Evolutionary conservation across 1,140 invertebrate species (phyloP).

Genomic region (Drosophila miranda): DNA sequence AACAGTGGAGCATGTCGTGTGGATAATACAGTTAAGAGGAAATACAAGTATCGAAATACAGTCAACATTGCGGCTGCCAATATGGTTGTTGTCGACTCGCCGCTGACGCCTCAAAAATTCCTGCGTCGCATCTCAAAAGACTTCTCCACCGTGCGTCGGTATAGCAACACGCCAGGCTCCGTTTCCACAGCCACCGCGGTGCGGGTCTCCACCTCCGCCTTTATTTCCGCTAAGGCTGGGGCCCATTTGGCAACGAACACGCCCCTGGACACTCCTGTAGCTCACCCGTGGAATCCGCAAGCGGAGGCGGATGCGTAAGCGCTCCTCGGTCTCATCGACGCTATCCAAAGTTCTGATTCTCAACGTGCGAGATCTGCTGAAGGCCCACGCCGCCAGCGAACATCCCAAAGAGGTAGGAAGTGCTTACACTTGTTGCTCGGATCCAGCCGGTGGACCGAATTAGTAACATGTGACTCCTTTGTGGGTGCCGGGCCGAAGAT

Average conservation of each 20-base stretch:
- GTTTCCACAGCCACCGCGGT: neutral
- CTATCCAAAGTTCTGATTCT: constrained; percentile 81
- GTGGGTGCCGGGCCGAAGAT: neutral
- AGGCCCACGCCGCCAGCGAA: constrained; percentile 46
- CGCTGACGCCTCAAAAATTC: constrained; percentile 67
- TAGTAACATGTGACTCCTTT: neutral
- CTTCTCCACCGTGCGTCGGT: constrained; percentile 76
- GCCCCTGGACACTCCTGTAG: neutral
- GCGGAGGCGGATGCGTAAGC: constrained; percentile 65
- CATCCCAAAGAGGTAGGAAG: constrained; percentile 54
- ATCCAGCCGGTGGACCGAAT: neutral
- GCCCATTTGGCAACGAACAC: constrained; percentile 35
- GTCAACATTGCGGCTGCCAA: neutral
- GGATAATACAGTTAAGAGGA: constrained; percentile 54
- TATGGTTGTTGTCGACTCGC: constrained; percentile 70
- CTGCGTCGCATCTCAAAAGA: constrained; percentile 75
- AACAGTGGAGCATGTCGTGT: constrained; percentile 5
- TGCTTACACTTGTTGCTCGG: no score
- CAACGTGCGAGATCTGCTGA: constrained; percentile 80
- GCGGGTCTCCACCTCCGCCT: constrained; percentile 27
- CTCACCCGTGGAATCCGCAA: constrained; percentile 65
- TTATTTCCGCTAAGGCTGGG: constrained; percentile 31
- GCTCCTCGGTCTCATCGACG: constrained; percentile 78
- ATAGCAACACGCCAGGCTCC: constrained; percentile 62
- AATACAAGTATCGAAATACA: constrained; percentile 52